phyloP scores from a whole-genome alignment of 2,797 vertebrate genomes.

The Varecia variegata region DNA sequence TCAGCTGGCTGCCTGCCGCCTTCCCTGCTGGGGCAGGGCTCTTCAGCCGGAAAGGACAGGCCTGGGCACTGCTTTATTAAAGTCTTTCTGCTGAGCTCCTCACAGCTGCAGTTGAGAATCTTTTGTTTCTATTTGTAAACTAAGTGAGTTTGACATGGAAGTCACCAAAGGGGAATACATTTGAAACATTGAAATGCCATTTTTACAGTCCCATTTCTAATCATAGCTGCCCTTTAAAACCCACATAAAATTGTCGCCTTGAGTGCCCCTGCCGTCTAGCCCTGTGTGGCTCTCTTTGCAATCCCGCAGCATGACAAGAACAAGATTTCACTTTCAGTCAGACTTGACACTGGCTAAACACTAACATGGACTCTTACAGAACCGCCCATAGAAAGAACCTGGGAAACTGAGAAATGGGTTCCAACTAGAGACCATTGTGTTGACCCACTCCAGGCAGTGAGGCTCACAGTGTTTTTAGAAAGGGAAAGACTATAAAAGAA shows the following conservation, averaged over 20 bases:
- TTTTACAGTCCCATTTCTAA: constrained; percentile 52
- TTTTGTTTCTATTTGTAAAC: constrained; percentile 56
- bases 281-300: neutral
- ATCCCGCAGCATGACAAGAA: neutral
- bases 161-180: neutral
- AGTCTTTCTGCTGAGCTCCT: neutral
- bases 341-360: neutral
- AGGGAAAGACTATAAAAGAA: neutral
- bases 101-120: neutral
- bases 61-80: neutral
- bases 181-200: constrained; percentile 33
- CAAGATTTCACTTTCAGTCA: constrained; percentile 3
- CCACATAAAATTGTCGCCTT: neutral
- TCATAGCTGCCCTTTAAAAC: constrained; percentile 46
- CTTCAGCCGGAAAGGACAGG: neutral
- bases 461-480: neutral
- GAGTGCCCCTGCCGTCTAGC: neutral
- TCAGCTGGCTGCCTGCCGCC: accelerated
- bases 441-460: accelerated
- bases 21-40: neutral
- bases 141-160: constrained; percentile 31
- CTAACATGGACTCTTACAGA: neutral
- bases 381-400: neutral
- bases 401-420: neutral
- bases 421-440: neutral